Base-by-base conservation (phyloP, 2,888 invertebrate genomes). In the Electrophaes corylata region DNA sequence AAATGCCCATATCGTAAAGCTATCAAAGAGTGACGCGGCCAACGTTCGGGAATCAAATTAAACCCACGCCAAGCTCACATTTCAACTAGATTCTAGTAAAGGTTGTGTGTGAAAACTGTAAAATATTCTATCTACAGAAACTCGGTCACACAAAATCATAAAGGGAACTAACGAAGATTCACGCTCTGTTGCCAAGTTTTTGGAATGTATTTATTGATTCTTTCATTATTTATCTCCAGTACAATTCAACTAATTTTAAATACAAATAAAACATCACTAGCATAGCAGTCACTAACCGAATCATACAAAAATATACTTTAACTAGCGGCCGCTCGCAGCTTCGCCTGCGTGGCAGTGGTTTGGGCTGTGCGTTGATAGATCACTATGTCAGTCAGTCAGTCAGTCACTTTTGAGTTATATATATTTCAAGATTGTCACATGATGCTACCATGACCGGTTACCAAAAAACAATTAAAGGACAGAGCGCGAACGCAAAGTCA, bases 401-500 rank as follows among this genome's bases (percentile, higher is more conserved):
- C n/a, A n/a, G n/a, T n/a, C n/a, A n/a, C n/a, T n/a, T n/a, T n/a
- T n/a, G n/a, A n/a, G n/a, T n/a, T n/a, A n/a, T n/a, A n/a, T n/a
- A n/a, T n/a, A n/a, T n/a, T n/a, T 2, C 26, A 75, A 83, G 82
- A 84, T 82, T 78, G 78, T 75, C 76, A 80, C 81, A 84, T 84
- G 84, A 87, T 82, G 81, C 78, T 39, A 65, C 83, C 84, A 83
- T 83, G 83, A 84, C 81, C 78, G 77, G 83, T 85, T 85, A 86
- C 85, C 83, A 83, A 79, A 78, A 75, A 83, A 80, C 83, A 87
- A 89, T 87, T 87, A 88, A 86, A 55, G 80, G 77, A 78, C 79
- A 79, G 70, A 72, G 78, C 76, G 79, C 79, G 74, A 83, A 81
- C 79, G 72, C 67, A 77, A 71, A 70, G 74, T 72, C 76, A 70